phyloP scores from a whole-genome alignment of 2,888 invertebrate genomes.

The Lithophane leautieri region DNA sequence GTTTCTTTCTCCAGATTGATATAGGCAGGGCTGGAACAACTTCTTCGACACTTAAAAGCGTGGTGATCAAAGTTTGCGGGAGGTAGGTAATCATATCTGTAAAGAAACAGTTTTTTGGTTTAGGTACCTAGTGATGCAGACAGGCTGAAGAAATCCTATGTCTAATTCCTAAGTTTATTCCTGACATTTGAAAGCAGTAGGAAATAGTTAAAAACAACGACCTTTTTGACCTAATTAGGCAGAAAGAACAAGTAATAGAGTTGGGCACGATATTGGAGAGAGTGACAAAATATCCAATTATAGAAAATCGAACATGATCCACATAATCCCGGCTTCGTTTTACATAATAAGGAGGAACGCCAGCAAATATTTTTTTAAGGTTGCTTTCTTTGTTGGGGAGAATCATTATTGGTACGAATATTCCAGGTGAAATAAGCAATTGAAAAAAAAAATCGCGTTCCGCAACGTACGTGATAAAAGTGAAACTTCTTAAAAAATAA shows the following conservation, averaged over 20 bases:
- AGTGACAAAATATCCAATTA: conserved; percentile 8
- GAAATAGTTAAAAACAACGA: not conserved
- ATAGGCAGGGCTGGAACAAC: too few relatives aligned
- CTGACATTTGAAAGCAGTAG: not conserved
- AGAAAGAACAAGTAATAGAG: not conserved
- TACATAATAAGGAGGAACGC: not conserved
- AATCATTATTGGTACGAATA: not conserved
- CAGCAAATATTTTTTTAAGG: not conserved
- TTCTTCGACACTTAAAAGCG: not conserved
- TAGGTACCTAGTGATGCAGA: not conserved
- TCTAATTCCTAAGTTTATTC: not conserved
- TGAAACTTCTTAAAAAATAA: too few relatives aligned
- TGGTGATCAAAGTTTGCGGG: not conserved
- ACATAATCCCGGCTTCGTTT: not conserved
- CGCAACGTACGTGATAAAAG: too few relatives aligned
- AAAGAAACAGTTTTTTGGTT: not conserved
- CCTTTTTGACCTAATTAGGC: not conserved
- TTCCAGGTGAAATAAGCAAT: too few relatives aligned
- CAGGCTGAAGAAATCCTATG: not conserved
- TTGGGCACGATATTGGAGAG: not conserved
- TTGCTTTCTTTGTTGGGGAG: not conserved
- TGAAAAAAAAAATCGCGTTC: not conserved
- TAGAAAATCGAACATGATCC: conserved; percentile 7
- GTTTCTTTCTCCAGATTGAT: too few relatives aligned
- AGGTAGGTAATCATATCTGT: not conserved